Evolutionary conservation across 2,888 invertebrate species (phyloP).

Genomic region (Chalcis sispes): DNA sequence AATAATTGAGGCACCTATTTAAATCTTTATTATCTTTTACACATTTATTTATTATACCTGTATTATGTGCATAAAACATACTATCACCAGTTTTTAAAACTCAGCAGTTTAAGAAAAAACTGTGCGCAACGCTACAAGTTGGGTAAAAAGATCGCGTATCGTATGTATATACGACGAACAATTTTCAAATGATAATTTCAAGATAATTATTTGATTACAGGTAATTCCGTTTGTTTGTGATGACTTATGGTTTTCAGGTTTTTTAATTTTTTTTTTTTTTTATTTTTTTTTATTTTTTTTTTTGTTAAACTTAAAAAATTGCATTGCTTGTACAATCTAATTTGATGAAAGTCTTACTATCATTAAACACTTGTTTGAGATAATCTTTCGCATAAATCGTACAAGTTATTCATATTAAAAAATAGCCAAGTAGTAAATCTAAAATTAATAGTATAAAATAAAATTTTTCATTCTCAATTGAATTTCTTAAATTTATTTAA

Average conservation of each 20-base stretch:
- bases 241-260: conserved; percentile 1
- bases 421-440: too few species aligned
- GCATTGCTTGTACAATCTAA: background rate
- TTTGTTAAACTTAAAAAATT: background rate
- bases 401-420: too few species aligned
- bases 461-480: too few species aligned
- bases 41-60: background rate
- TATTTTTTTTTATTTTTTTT: too few species aligned
- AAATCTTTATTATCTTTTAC: background rate
- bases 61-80: conserved; percentile 37
- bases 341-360: too few species aligned
- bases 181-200: conserved; percentile 44
- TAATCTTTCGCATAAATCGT: too few species aligned
- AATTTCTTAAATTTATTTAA: too few species aligned
- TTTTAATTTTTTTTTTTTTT: too few species aligned
- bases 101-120: conserved; percentile 54
- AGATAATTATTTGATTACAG: conserved; percentile 22
- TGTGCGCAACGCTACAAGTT: conserved; percentile 47
- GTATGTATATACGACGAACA: conserved; percentile 29
- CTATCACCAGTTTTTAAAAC: conserved; percentile 46
- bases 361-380: too few species aligned
- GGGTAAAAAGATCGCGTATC: conserved; percentile 43
- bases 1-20: background rate
- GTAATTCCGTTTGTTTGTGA: conserved; percentile 39
- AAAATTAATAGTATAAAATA: too few species aligned